Base-by-base conservation (phyloP, 2,797 vertebrate genomes). In the Apogon talboti region DNA sequence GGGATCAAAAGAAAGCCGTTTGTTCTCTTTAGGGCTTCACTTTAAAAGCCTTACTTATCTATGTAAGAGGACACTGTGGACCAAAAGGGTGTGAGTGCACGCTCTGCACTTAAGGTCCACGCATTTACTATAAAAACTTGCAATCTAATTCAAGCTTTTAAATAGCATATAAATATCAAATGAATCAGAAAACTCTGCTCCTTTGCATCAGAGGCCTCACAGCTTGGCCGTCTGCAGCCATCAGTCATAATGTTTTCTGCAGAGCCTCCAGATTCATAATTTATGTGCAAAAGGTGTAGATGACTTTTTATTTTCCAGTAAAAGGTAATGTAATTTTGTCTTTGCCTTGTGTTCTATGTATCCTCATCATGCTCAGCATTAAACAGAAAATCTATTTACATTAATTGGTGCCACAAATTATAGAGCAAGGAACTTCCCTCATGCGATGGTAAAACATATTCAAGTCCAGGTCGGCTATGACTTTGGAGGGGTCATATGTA, bases 1-100 rank as follows among this genome's bases (percentile, higher is more conserved):
- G 50, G 56, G 63, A 87, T 90, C 68, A 87, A 78, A 87, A 74
- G 44, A 87, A 68, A 78, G 46, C 38, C 43, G 74, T 76, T 76
- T 83, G 35, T 73, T 83, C 54, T 64, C 50, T 66, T 82, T 30
- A 51, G 37, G 50, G 65, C 59, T 60, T 74, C 50, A 50, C 15
- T 76, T 66, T 52, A 60, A 83, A 81, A 80, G 66, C 52, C 35
- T 54, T 45, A 37, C 70, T 85, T 70, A 69, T 77, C 44, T 45
- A 16, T 35, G 14, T 53, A 57, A 53, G 52, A 80, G 63, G 55
- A 71, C 45, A 65, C 15, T 24, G 41, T 46, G 35, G 71, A 66
- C 66, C 41, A 66, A 79, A 81, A 45, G 53, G 42, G 40, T 57
- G n/a, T 38, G 70, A 56, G 60, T 58, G 50, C 21, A 12, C 41